These are phyloP conservation scores for Gasteruption jaculator DNA, from an alignment of 2,888 invertebrate genomes.

Conservation along the genomic window DNA sequence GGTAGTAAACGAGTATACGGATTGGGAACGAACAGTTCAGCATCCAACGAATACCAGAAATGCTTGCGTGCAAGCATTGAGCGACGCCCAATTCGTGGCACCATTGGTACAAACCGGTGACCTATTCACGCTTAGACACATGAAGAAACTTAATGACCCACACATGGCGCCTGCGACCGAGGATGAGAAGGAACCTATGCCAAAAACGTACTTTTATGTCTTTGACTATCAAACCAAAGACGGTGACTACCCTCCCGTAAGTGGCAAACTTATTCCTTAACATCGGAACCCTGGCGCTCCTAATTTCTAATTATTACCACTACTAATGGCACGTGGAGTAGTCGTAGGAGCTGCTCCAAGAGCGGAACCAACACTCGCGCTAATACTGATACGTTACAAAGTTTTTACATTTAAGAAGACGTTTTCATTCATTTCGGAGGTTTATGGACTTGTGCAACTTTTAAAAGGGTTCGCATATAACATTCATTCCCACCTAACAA, in stretches of 20 bases:
- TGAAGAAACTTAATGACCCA: slow-evolving; percentile 56
- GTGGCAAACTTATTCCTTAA: too few relatives aligned
- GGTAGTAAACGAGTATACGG: slow-evolving; percentile 90
- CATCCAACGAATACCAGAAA: slow-evolving; percentile 86
- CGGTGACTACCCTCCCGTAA: slow-evolving; percentile 81
- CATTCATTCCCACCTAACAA: too few relatives aligned
- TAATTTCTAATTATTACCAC: too few relatives aligned
- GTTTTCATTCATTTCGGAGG: too few relatives aligned
- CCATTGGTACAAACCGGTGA: slow-evolving; percentile 85
- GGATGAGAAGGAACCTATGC: slow-evolving; percentile 58
- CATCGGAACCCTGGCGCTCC: too few relatives aligned
- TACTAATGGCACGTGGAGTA: too few relatives aligned
- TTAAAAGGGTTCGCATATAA: too few relatives aligned
- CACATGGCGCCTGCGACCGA: slow-evolving; percentile 58
- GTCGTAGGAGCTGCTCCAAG: too few relatives aligned
- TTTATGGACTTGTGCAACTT: too few relatives aligned
- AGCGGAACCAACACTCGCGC: too few relatives aligned
- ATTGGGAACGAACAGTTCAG: slow-evolving; percentile 90
- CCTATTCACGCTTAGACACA: slow-evolving; percentile 59
- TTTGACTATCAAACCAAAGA: slow-evolving; percentile 90
- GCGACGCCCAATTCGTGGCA: slow-evolving; percentile 91
- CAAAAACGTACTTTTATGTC: slow-evolving; percentile 83
- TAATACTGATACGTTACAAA: too few relatives aligned
- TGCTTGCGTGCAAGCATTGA: slow-evolving; percentile 85
- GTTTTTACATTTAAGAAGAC: too few relatives aligned